These are phyloP conservation scores for Drosophila sechellia DNA, from an alignment of 1,140 invertebrate genomes.

Conservation along the genomic window DNA sequence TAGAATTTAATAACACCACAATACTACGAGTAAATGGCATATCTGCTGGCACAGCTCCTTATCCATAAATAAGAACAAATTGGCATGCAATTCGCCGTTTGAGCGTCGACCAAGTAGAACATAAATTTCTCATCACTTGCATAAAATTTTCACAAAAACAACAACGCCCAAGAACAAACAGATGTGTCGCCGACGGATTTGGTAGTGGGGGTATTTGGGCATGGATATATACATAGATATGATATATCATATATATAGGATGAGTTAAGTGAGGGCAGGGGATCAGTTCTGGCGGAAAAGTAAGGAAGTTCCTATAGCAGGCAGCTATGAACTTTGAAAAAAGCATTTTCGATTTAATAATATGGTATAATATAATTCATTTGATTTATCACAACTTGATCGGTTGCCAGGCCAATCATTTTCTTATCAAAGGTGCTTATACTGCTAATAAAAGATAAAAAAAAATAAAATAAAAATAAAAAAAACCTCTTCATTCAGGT, in stretches of 20 bases:
- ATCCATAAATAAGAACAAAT: slow-evolving; percentile 74
- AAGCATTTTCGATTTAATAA: no score
- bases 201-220: neutral
- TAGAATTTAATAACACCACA: slow-evolving; percentile 67
- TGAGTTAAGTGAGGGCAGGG: neutral
- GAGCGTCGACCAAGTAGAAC: slow-evolving; percentile 61
- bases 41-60: slow-evolving; percentile 3
- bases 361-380: no score
- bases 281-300: neutral
- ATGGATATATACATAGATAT: neutral
- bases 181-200: slow-evolving; percentile 64
- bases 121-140: slow-evolving; percentile 80
- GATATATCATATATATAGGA: neutral
- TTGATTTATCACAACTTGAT: no score
- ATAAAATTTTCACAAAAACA: slow-evolving; percentile 73
- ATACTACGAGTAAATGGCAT: neutral
- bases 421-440: neutral
- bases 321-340: no score
- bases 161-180: slow-evolving; percentile 65
- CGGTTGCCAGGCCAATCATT: neutral
- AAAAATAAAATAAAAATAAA: no score
- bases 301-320: no score
- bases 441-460: neutral
- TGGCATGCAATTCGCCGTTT: slow-evolving; percentile 73
- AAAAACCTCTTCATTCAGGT: no score